A percentile compares a stretch with the other conserved stretches of the same genome.
Evolutionary conservation across 2,888 invertebrate genomes (phyloP).

Genomic region (Catotricha subobsoleta): DNA sequence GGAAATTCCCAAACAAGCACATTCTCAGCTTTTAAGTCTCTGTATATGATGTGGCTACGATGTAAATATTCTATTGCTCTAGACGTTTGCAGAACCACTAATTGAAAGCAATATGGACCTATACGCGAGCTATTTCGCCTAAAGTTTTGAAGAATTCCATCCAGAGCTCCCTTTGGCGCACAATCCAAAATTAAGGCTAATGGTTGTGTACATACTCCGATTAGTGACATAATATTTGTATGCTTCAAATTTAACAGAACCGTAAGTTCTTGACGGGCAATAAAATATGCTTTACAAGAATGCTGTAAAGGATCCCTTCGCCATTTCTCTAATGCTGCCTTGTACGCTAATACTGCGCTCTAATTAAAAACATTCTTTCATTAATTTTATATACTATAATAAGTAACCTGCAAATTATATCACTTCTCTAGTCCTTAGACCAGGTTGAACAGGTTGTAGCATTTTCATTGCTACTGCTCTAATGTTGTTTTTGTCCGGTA

Average conservation of each 20-base stretch:
- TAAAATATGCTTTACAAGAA: constrained; percentile 91
- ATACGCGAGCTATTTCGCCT: constrained; percentile 67
- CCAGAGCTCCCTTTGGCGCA: constrained; percentile 80
- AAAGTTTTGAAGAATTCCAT: constrained; percentile 67
- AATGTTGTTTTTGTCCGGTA: constrained; percentile 35
- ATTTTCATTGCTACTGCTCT: constrained; percentile 84
- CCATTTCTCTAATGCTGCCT: constrained; percentile 74
- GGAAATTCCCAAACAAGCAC: constrained; percentile 97
- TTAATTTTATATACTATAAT: neutral
- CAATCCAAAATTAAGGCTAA: constrained; percentile 74
- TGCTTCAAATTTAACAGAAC: constrained; percentile 74
- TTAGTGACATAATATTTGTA: constrained; percentile 78
- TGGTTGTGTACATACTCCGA: constrained; percentile 79
- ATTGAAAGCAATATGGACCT: constrained; percentile 62
- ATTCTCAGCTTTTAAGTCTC: constrained; percentile 71
- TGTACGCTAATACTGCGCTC: constrained; percentile 29
- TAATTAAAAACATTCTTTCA: constrained; percentile 10
- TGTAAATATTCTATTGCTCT: constrained; percentile 92
- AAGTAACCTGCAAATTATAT: constrained; percentile 8
- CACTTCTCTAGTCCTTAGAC: constrained; percentile 27
- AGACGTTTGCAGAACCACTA: constrained; percentile 75
- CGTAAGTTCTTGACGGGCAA: constrained; percentile 83
- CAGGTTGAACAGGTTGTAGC: constrained; percentile 85
- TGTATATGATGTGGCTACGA: constrained; percentile 78
- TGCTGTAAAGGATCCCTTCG: constrained; percentile 80